Evolutionary conservation across 2,888 invertebrate genomes (phyloP).

Genomic region (Cheilosia impressa): DNA sequence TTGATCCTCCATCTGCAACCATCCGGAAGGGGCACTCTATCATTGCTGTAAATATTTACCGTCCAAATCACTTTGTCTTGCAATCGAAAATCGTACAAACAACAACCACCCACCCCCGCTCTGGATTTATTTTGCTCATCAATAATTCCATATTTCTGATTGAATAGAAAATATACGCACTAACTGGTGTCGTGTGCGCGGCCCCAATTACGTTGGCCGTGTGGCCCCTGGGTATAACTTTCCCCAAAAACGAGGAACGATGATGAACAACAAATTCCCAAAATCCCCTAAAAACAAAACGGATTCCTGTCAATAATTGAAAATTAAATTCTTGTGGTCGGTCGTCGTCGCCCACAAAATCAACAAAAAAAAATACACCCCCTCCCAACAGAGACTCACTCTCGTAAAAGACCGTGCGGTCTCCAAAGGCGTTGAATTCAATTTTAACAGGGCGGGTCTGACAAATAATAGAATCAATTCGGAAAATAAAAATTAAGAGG

Average conservation of each 20-base stretch:
- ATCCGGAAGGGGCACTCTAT: slow-evolving; percentile 24
- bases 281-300: slow-evolving; percentile 50
- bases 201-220: slow-evolving; percentile 3
- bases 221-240: slow-evolving; percentile 4
- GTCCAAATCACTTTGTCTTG: slow-evolving; percentile 27
- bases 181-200: not conserved
- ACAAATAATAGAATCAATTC: slow-evolving; percentile 54
- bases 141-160: slow-evolving; percentile 59
- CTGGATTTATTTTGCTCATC: slow-evolving; percentile 16
- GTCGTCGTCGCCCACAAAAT: slow-evolving; percentile 7
- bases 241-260: slow-evolving; percentile 10
- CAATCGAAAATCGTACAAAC: slow-evolving; percentile 28
- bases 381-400: not conserved
- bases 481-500: slow-evolving; percentile 32
- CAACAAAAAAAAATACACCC: slow-evolving; percentile 1
- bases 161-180: slow-evolving; percentile 43
- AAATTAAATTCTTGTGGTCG: slow-evolving; percentile 40
- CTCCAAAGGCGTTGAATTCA: slow-evolving; percentile 42
- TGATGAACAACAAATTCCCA: slow-evolving; percentile 40
- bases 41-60: slow-evolving; percentile 48
- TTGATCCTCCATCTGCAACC: slow-evolving; percentile 41
- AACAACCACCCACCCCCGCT: not conserved
- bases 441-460: slow-evolving; percentile 4
- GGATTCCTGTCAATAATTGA: slow-evolving; percentile 53
- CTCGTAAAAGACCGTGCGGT: slow-evolving; percentile 9